Conservation (phyloP, 2,888 invertebrate genomes). For the Luperina nickerlii region DNA sequence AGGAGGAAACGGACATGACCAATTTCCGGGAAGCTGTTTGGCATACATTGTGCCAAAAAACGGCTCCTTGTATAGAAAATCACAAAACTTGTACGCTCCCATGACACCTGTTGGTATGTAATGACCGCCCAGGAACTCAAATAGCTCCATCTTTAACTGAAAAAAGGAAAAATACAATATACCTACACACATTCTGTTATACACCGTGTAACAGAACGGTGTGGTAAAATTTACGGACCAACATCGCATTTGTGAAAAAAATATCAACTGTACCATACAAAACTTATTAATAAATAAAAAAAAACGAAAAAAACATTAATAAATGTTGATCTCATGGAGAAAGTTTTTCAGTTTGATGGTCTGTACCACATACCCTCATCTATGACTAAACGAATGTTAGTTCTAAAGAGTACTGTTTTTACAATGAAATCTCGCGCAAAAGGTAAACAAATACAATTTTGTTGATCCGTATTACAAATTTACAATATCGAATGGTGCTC, state of each 20-base stretch:
- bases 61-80: conserved; percentile 64
- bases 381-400: not conserved
- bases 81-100: conserved; percentile 59
- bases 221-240: not conserved
- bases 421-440: not conserved
- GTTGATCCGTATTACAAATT: not conserved
- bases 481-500: conserved; percentile 5
- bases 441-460: not conserved
- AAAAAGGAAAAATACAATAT: not conserved
- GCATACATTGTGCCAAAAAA: conserved; percentile 65
- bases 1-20: conserved; percentile 61
- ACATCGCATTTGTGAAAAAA: not conserved
- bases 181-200: not conserved
- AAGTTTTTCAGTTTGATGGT: not conserved
- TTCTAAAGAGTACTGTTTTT: not conserved
- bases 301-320: too few species aligned
- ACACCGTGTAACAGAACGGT: not conserved
- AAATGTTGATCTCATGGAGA: too few species aligned
- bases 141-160: conserved; percentile 58
- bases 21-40: conserved; percentile 58
- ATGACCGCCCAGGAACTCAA: conserved; percentile 61
- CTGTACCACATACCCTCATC: too few species aligned
- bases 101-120: conserved; percentile 61
- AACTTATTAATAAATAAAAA: too few species aligned
- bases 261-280: not conserved